Base-by-base conservation (phyloP, 2,113 vertebrate species). In the Micromys minutus region DNA sequence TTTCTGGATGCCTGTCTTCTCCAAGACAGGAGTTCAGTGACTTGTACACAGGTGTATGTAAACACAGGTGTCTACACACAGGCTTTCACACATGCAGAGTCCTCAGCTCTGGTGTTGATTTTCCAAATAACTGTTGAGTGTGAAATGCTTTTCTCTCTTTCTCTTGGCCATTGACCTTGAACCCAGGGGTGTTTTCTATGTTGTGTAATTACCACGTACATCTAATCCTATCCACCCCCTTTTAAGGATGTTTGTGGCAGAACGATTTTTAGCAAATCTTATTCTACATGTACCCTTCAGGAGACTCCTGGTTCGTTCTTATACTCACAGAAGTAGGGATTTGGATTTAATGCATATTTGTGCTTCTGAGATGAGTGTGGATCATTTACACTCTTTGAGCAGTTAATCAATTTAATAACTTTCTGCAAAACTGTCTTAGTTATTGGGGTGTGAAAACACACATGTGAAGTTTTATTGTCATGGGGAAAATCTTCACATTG, bases 321-420 rank as follows among this genome's bases (percentile, higher is more conserved):
- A 85, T 61, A 59, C 21, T 77, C 65, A 50, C 87, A 91, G 92
- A 92, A 4, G 57, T 76, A 65, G 79, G 90, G 90, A 92, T 93
- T 96, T 50, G 67, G 91, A 57, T 72, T 95, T 94, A 95, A 95
- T 84, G 80, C 29, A 86, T 11, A 87, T 55, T 93, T 93, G 22
- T 94, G 69, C 50, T 85, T 92, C 84, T 74, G 29, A 91, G 50
- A 76, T 93, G 29, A 88, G 52, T 94, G 22, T 67, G 65, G 92
- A 77, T n/a, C 93, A 69, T 90, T 94, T 96, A 77, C 39, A 29
- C 92, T 96, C 89, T 96, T 95, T 71, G 88, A 97, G 93, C 87
- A 96, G 93, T 98, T 97, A 96, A 97, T 98, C 98, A 98, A 87
- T 96, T 96, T 96, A 97, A 93, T 97, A 94, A 92, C 97, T 97